Evolutionary conservation across 2,113 vertebrate species (phyloP), one percentile per base, ranked within the genome.

Genomic region (Aleadryas rufinucha): DNA sequence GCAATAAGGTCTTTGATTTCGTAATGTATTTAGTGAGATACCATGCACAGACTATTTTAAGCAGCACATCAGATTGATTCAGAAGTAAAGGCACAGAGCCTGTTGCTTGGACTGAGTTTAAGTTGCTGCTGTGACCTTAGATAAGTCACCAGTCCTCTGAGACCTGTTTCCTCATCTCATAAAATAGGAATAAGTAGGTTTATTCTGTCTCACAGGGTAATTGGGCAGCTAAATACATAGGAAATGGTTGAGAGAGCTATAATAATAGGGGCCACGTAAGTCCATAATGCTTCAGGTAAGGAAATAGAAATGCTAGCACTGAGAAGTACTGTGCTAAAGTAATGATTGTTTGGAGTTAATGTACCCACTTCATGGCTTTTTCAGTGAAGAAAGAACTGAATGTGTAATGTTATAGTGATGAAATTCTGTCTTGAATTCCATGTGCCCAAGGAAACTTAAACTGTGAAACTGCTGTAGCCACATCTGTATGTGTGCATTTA

Each of bases 311-410:
- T 66, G 84, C 54, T 90, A 83, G 28, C 68, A 45, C 47, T 83
- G 59, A 83, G 75, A 83, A 72, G 20, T 44, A 52, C 44, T 66
- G 30, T 68, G 60, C 42, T 64, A 31, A 91, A 88, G 64, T 74
- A 81, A 71, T 66, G 79, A 77, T 78, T 95, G 52, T 92, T 94
- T 93, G 76, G 63, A 84, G 54, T 92, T 93, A 94, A 95, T 86
- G 93, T 92, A 90, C 54, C 82, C 66, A 72, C 44, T 86, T 69
- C 79, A 52, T 75, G 44, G 47, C 31, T 78, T 87, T 86, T 91
- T 92, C 50, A 59, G 45, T 37, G n/a, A 26, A 70, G 64, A 74
- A 86, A 94, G 49, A 87, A 74, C 68, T 65, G 8, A 68, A 60
- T 86, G 39, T 72, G 39, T 33, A 76, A 68, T 30, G 31, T 59